Evolutionary conservation across 1,140 invertebrate species (phyloP), one percentile per base, ranked within the genome.

Genomic region (Papilio dardanus): DNA sequence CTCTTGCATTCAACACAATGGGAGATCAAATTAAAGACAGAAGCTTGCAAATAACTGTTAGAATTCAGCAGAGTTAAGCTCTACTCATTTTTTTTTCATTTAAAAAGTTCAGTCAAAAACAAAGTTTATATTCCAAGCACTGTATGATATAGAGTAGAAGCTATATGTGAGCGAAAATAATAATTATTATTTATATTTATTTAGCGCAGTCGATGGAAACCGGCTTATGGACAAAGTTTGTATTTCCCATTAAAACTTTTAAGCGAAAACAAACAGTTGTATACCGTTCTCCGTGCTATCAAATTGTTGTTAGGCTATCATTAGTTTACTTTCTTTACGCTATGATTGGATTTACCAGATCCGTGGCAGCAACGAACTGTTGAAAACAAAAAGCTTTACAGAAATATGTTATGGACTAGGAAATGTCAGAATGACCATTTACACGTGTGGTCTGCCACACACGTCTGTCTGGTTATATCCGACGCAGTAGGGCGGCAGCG

Each of bases 381-480:
- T 73, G 37, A 71, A 77, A 58, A 75, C 3, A 58, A 10, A 30
- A 28, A 24, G 8, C 5, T 12, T 10, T 54, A 54, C 12, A n/a
- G n/a, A 54, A 30, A 66, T 46, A 58, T 21, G 30, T 54, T 74
- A 31, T 37, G 58, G 74, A 75, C 35, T 73, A 74, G 65, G 74
- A 76, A 71, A 74, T 81, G 78, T 74, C 83, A 81, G 77, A 84
- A 87, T 85, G 84, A 80, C 79, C 84, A 87, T 83, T 62, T 84
- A 84, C 77, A 82, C 86, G 86, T 87, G 88, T 84, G 87, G 88
- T 83, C 54, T 76, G 78, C 86, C 86, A 76, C 82, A 80, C n/a
- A n/a, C n/a, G n/a, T n/a, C n/a, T n/a, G 82, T 77, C 80, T 79
- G 83, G 81, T 87, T 82, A 82, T 85, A 91, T 91, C 87, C 89